Conservation (phyloP, 1,140 invertebrate genomes). For the Melipona quadrifasciata region DNA sequence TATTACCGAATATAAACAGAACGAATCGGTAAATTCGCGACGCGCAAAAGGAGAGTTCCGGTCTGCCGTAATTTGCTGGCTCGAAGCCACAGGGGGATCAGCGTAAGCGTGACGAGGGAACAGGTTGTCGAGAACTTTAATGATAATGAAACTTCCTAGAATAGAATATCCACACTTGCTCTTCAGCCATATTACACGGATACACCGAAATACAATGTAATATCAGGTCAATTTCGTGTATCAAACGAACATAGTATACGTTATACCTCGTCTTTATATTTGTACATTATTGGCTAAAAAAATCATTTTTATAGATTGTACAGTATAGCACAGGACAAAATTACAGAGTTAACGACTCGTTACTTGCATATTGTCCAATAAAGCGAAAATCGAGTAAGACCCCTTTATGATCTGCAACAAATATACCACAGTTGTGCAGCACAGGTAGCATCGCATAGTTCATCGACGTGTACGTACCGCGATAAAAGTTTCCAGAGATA, state of each 20-base stretch:
- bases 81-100: not conserved
- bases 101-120: constrained; percentile 22
- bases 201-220: not conserved
- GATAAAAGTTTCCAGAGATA: constrained; percentile 58
- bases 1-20: constrained; percentile 11
- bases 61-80: constrained; percentile 24
- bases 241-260: not conserved
- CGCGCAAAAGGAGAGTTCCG: not conserved
- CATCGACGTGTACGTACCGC: constrained; percentile 19
- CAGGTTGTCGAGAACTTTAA: constrained; percentile 17
- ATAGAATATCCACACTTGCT: not conserved
- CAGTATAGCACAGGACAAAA: not conserved
- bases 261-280: not conserved
- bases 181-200: no score
- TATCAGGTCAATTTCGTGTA: not conserved
- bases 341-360: not conserved
- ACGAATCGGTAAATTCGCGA: constrained; percentile 33
- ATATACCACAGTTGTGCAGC: not conserved
- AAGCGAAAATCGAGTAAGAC: constrained; percentile 57
- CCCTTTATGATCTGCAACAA: constrained; percentile 52
- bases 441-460: not conserved
- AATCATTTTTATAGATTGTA: not conserved
- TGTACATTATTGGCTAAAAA: not conserved
- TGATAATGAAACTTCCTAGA: not conserved
- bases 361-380: constrained; percentile 50